phyloP scores from a whole-genome alignment of 2,797 vertebrate species.

The Phrynocephalus forsythii region DNA sequence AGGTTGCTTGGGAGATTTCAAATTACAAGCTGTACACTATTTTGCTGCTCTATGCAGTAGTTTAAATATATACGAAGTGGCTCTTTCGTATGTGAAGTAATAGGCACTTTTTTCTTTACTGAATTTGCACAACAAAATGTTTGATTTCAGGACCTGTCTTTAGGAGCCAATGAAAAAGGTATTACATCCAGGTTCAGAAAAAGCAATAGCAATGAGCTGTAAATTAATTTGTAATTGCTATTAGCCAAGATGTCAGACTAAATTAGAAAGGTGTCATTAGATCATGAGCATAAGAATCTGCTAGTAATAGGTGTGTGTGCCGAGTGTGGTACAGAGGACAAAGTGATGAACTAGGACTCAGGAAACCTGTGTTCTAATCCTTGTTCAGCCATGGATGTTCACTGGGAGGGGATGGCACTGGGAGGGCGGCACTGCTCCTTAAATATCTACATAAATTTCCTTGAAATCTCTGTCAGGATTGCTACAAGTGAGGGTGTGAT shows the following conservation, averaged over 20 bases:
- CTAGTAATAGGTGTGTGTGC: not conserved
- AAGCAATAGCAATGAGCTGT: not conserved
- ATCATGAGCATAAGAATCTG: not conserved
- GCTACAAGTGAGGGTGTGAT: too few relatives aligned
- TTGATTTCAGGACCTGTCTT: not conserved
- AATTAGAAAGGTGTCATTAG: not conserved
- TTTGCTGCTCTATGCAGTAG: not conserved
- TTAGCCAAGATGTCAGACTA: not conserved
- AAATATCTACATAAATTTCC: too few relatives aligned
- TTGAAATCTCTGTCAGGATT: too few relatives aligned
- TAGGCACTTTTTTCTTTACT: not conserved
- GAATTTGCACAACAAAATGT: not conserved
- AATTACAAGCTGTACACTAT: not conserved
- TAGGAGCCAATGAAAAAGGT: not conserved
- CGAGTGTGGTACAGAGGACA: too few relatives aligned
- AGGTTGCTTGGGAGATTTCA: constrained; percentile 2
- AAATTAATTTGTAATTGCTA: not conserved
- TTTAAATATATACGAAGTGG: too few relatives aligned
- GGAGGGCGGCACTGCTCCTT: too few relatives aligned
- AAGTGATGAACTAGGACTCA: too few relatives aligned
- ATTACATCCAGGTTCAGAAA: not conserved
- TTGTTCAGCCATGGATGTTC: too few relatives aligned
- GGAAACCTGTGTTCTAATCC: too few relatives aligned
- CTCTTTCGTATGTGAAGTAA: not conserved
- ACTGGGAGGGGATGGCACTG: too few relatives aligned